Conservation (phyloP, 2,113 vertebrate species). For the Megaptera novaeangliae region DNA sequence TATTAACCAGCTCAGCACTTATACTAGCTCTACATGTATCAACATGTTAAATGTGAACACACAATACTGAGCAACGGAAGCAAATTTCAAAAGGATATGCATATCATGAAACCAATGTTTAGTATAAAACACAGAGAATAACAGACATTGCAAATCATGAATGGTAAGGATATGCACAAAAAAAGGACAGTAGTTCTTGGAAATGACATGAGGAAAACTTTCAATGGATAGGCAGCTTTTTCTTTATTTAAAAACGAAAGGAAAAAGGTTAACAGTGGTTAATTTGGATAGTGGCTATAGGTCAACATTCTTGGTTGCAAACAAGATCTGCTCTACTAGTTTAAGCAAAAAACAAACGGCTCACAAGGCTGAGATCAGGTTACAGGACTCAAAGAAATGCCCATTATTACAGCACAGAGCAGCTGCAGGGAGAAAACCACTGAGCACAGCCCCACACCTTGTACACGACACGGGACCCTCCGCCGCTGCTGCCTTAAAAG, state of each 20-base stretch:
- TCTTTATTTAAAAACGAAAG: neutral
- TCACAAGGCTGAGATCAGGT: neutral
- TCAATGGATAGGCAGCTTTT: neutral
- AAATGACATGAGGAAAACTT: neutral
- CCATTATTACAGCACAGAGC: neutral
- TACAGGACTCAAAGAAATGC: neutral
- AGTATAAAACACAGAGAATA: neutral
- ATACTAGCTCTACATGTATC: neutral
- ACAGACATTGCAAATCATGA: neutral
- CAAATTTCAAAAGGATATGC: neutral
- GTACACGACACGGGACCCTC: accelerated
- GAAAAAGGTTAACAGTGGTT: neutral
- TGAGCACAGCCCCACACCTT: neutral
- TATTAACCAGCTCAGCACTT: neutral
- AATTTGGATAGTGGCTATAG: neutral
- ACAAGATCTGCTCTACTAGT: neutral
- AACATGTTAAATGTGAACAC: neutral
- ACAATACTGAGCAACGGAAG: neutral
- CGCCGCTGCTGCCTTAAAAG: neutral
- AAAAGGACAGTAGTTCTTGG: neutral
- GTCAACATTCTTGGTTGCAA: neutral
- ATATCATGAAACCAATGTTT: neutral
- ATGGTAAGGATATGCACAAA: neutral
- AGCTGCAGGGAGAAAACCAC: neutral
- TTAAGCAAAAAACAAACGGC: neutral